Evolutionary conservation across 1,140 invertebrate genomes (phyloP).

Genomic region (Geopemphigus sp.): DNA sequence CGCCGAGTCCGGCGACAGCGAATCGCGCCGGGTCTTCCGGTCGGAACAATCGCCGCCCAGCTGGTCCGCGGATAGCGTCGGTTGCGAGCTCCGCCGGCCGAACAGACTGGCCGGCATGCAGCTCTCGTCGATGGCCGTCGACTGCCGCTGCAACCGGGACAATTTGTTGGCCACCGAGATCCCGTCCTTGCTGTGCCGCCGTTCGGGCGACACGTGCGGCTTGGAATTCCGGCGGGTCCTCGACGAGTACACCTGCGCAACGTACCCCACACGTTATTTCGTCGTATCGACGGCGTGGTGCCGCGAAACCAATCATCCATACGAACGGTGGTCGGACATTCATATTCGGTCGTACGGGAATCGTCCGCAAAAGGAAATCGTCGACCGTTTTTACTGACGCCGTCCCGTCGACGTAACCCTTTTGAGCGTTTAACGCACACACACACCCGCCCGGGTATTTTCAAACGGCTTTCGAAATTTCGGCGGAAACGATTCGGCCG

Average conservation of each 20-base stretch:
- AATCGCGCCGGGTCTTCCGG: slow-evolving; percentile 75
- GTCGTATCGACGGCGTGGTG: too few relatives aligned
- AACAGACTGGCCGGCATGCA: slow-evolving; percentile 63
- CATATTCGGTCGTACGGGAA: too few relatives aligned
- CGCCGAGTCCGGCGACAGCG: slow-evolving; percentile 82
- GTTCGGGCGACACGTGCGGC: slow-evolving; percentile 60
- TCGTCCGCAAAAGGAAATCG: too few relatives aligned
- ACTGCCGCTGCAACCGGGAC: slow-evolving; percentile 75
- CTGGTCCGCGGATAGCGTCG: slow-evolving; percentile 75
- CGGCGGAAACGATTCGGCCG: too few relatives aligned
- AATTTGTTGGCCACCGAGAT: slow-evolving; percentile 50
- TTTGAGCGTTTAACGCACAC: too few relatives aligned
- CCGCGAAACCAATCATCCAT: too few relatives aligned
- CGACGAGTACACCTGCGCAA: slow-evolving; percentile 53
- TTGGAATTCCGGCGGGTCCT: slow-evolving; percentile 65
- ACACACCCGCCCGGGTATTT: too few relatives aligned
- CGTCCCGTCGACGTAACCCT: too few relatives aligned
- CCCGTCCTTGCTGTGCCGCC: slow-evolving; percentile 52
- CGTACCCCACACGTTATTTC: too few relatives aligned
- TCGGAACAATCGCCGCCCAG: slow-evolving; percentile 56
- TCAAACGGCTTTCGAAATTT: too few relatives aligned
- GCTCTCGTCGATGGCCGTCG: slow-evolving; percentile 83
- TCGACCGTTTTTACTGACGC: too few relatives aligned
- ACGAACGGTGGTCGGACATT: too few relatives aligned
- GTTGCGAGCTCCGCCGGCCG: slow-evolving; percentile 71